phyloP scores from a whole-genome alignment of 2,888 invertebrate genomes.

The Cephus pulcher region DNA sequence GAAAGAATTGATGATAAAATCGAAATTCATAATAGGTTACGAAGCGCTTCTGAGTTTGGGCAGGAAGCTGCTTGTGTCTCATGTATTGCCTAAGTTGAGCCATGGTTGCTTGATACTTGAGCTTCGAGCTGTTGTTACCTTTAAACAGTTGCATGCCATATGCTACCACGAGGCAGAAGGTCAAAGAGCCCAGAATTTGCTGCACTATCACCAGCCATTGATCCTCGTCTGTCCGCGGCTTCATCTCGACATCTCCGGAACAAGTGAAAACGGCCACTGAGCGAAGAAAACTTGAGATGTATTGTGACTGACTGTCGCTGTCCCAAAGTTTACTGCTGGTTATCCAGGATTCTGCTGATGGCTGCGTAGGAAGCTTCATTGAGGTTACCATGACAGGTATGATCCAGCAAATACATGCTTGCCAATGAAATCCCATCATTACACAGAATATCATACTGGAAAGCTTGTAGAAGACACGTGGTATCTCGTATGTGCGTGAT shows the following conservation, averaged over 20 bases:
- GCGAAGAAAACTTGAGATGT: constrained; percentile 45
- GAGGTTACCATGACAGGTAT: constrained; percentile 46
- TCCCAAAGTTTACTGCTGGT: constrained; percentile 45
- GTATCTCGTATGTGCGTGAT: constrained; percentile 36
- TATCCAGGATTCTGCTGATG: constrained; percentile 51
- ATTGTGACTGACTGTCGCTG: constrained; percentile 26
- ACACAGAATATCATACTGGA: constrained; percentile 45
- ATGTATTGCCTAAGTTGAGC: constrained; percentile 57
- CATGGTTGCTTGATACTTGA: constrained; percentile 52
- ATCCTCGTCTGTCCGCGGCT: constrained; percentile 47
- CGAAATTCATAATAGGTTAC: constrained; percentile 57
- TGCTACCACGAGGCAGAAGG: constrained; percentile 47
- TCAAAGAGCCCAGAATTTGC: constrained; percentile 43
- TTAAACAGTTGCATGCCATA: constrained; percentile 52
- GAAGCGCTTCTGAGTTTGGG: constrained; percentile 49
- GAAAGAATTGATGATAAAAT: constrained; percentile 54
- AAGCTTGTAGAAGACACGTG: constrained; percentile 41
- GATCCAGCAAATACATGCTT: constrained; percentile 56
- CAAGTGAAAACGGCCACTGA: constrained; percentile 49
- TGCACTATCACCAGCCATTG: constrained; percentile 44
- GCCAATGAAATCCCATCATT: constrained; percentile 53
- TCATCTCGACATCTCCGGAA: constrained; percentile 45
- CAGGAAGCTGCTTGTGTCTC: constrained; percentile 55
- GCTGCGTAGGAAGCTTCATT: constrained; percentile 28
- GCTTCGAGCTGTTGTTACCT: constrained; percentile 49